Evolutionary conservation across 2,113 vertebrate genomes (phyloP), one percentile per base, ranked within the genome.

Genomic region (Promerops cafer): DNA sequence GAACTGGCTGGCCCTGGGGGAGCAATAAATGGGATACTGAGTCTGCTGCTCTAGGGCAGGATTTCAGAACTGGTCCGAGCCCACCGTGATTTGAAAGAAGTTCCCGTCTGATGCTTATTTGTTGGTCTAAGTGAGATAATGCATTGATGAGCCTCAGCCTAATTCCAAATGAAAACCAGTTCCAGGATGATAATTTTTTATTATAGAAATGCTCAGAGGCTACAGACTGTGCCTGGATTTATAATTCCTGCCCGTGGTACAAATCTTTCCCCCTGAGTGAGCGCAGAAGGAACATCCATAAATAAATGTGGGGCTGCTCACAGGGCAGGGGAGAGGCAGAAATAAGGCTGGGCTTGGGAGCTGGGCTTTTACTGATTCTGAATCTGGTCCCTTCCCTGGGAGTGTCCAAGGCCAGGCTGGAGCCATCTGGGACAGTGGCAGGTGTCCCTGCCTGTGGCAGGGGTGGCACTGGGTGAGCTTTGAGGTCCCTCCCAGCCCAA

Each of bases 121-220:
- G 72, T 95, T 92, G 93, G 76, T 40, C 60, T 76, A 27, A 91
- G 83, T 53, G 93, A 97, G 91, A 91, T 91, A 97, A 95, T 89
- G 83, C 57, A 39, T 16, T 80, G 88, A 83, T 74, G 84, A 84
- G 77, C 72, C 87, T 74, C 76, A 81, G 78, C 63, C 78, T 94
- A 82, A 70, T 89, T 78, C 87, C 30, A 69, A 71, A 60, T 54
- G 85, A 77, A 83, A 93, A 64, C 33, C 80, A 85, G 69, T 14
- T 63, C 68, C 77, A 61, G 86, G 75, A 61, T 69, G 57, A 39
- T n/a, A 30, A 74, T 89, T 89, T 89, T 89, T 77, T 65, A 31
- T 89, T 83, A 45, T 1, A 8, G 66, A 49, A 64, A 35, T 2
- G 68, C 82, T 89, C 64, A 30, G 90, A 70, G 89, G 84, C 78